Percentiles rank a stretch among this genome's conserved stretches.
phyloP scores from a whole-genome alignment of 1,140 invertebrate species.

The Drosophila suzukii region DNA sequence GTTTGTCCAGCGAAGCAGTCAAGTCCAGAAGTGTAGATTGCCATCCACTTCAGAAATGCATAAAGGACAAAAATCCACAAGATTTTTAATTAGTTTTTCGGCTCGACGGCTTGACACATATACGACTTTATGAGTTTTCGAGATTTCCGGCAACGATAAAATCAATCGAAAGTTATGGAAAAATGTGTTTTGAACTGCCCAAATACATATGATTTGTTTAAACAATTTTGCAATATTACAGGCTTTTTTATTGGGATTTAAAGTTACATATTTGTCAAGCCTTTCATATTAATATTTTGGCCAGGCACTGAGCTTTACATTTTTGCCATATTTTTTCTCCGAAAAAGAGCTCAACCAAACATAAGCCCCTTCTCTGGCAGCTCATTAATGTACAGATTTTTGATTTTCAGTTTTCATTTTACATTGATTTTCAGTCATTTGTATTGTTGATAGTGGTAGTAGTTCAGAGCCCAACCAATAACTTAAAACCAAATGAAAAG shows the following conservation, averaged over 20 bases:
- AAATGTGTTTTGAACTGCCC: background rate
- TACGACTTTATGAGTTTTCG: conserved; percentile 5
- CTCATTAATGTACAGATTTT: conserved; percentile 19
- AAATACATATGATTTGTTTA: background rate
- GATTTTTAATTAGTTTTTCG: conserved; percentile 58
- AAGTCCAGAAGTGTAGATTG: conserved; percentile 28
- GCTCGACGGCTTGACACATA: conserved; percentile 7
- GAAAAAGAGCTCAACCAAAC: background rate
- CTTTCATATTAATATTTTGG: background rate
- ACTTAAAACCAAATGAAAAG: background rate
- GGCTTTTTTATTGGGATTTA: background rate
- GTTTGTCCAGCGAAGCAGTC: conserved; percentile 43
- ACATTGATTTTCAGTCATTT: conserved; percentile 10
- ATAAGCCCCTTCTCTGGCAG: background rate
- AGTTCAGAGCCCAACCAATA: background rate
- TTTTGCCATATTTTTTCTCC: background rate
- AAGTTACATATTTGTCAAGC: background rate
- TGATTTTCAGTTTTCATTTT: background rate
- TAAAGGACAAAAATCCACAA: conserved; percentile 44
- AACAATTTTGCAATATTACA: background rate
- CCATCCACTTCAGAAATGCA: conserved; percentile 34
- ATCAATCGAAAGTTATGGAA: conserved; percentile 16
- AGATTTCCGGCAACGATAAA: conserved; percentile 1
- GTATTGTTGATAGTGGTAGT: background rate
- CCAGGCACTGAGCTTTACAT: background rate